Conservation (phyloP, 2,113 vertebrate genomes). For the Mustela lutreola region DNA sequence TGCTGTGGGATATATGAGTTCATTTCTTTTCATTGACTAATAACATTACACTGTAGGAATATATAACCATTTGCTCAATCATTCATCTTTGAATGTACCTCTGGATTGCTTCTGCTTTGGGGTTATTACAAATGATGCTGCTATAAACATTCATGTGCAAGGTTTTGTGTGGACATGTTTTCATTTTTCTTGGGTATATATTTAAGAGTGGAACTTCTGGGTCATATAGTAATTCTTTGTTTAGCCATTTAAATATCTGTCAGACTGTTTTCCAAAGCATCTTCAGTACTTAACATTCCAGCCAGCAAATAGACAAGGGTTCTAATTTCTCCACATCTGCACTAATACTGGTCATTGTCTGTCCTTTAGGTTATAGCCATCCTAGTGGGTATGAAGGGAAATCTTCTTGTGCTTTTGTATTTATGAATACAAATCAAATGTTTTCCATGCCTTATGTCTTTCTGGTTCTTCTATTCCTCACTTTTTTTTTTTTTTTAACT, state of each 20-base stretch:
- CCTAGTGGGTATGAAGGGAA: not conserved
- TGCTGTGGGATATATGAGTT: not conserved
- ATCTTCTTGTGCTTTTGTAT: not conserved
- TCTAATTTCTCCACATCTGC: not conserved
- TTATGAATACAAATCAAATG: not conserved
- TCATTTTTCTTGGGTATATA: not conserved
- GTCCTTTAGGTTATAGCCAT: not conserved
- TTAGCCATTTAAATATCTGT: not conserved
- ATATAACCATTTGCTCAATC: not conserved
- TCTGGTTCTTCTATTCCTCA: not conserved
- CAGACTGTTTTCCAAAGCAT: not conserved
- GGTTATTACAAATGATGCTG: not conserved
- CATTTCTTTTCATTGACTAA: not conserved
- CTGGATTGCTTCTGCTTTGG: not conserved
- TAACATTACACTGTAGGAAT: not conserved
- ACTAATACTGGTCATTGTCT: not conserved
- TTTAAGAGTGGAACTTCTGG: not conserved
- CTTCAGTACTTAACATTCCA: not conserved
- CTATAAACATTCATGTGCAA: not conserved
- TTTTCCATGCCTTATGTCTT: not conserved
- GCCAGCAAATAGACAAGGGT: not conserved
- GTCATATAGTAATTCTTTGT: not conserved
- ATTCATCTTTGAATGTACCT: not conserved
- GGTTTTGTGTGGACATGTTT: not conserved
- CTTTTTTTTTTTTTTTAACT: not conserved